phyloP scores from a whole-genome alignment of 37 sponge, comb jelly and placozoan species.

The Corticium candelabrum region DNA sequence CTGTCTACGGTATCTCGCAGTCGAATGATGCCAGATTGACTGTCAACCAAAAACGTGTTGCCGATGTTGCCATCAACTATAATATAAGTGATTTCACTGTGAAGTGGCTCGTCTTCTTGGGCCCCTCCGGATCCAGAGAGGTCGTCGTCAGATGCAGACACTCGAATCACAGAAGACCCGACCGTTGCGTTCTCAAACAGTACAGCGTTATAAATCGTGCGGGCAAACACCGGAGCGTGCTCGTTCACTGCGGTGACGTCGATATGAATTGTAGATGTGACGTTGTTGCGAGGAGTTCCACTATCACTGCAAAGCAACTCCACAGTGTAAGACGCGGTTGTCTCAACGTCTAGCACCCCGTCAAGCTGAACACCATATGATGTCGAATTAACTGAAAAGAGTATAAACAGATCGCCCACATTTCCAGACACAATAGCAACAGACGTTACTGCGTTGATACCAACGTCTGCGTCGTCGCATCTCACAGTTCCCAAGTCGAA shows the following conservation, averaged over 20 bases:
- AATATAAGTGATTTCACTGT: conserved; percentile 29
- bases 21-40: conserved; percentile 40
- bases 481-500: not conserved
- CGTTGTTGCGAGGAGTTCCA: not conserved
- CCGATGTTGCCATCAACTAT: conserved; percentile 41
- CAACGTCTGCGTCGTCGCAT: not conserved
- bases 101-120: too few species aligned
- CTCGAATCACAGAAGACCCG: conserved; percentile 15
- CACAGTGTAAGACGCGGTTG: not conserved
- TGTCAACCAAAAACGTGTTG: conserved; percentile 44
- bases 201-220: conserved; percentile 7
- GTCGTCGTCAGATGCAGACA: conserved; percentile 23
- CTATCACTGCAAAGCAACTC: not conserved
- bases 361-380: not conserved
- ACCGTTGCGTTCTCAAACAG: conserved; percentile 19
- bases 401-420: not conserved
- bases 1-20: conserved; percentile 38
- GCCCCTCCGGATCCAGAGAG: not conserved
- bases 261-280: not conserved
- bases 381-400: not conserved
- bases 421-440: not conserved
- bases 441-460: not conserved
- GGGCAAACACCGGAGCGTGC: conserved; percentile 11
- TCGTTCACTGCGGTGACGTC: not conserved
- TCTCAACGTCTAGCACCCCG: not conserved